Conservation (phyloP, 2,113 vertebrate genomes). For the Corynorhinus townsendii region DNA sequence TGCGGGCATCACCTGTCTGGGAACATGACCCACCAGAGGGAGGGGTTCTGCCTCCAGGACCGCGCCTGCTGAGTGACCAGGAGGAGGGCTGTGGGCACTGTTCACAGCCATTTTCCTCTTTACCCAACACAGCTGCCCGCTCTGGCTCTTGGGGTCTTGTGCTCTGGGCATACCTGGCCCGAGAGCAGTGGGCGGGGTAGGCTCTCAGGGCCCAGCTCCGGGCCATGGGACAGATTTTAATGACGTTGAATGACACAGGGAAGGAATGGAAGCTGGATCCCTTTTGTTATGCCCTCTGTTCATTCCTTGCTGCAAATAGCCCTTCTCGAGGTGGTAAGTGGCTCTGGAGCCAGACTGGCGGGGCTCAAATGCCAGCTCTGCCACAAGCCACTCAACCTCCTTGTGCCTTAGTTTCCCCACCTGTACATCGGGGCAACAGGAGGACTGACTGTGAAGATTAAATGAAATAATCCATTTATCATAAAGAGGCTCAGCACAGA, state of each 20-base stretch:
- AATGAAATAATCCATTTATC: neutral
- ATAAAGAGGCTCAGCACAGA: neutral
- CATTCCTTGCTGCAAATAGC: neutral
- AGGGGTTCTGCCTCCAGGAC: neutral
- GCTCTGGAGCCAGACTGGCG: neutral
- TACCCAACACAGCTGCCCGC: neutral
- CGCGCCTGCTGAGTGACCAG: neutral
- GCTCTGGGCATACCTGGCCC: accelerated
- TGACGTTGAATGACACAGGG: neutral
- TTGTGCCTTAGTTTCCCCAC: neutral
- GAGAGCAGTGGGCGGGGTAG: neutral
- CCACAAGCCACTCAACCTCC: neutral
- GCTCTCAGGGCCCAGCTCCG: neutral
- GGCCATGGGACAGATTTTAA: neutral
- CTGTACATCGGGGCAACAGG: neutral
- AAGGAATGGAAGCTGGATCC: neutral
- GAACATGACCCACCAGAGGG: accelerated
- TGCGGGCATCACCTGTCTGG: neutral
- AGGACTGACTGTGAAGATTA: neutral
- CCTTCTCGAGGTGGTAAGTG: neutral
- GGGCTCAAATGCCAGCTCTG: neutral
- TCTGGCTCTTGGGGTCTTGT: neutral
- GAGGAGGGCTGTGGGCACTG: neutral
- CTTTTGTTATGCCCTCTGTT: neutral
- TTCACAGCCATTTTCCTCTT: neutral